phyloP scores from a whole-genome alignment of 2,113 vertebrate species.

The Chunga burmeisteri region DNA sequence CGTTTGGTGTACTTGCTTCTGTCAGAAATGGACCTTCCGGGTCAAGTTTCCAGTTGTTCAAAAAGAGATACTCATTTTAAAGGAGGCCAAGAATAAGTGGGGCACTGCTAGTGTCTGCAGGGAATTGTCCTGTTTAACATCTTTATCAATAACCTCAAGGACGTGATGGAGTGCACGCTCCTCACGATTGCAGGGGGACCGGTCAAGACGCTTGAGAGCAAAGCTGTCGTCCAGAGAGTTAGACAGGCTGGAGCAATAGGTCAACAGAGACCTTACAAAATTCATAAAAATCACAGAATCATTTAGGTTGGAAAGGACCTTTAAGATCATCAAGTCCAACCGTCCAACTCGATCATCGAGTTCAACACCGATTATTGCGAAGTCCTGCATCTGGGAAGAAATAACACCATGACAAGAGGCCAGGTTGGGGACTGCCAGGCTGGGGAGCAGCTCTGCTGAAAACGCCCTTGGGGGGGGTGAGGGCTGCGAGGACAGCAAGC shows the following conservation, averaged over 20 bases:
- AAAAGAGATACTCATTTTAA: neutral
- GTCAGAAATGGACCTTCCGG: neutral
- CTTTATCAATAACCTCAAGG: neutral
- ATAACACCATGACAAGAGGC: neutral
- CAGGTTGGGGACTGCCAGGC: neutral
- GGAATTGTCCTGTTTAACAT: neutral
- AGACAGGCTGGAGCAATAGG: neutral
- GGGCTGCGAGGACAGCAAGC: neutral
- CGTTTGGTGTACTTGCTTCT: neutral
- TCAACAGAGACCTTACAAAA: neutral
- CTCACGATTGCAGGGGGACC: neutral
- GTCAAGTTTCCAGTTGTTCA: neutral
- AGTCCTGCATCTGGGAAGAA: neutral
- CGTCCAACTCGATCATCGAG: no score
- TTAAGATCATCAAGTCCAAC: no score
- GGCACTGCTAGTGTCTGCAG: neutral
- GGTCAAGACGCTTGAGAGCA: neutral
- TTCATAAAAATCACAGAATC: no score
- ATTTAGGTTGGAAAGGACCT: no score
- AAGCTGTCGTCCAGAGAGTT: neutral
- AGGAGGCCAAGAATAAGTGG: neutral
- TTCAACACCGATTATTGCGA: neutral
- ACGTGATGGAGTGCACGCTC: neutral
- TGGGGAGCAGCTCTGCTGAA: neutral
- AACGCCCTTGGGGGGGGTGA: neutral